Percentiles rank a stretch among this genome's conserved stretches.
These are phyloP conservation scores for Neodiprion virginianus DNA, from an alignment of 1,140 invertebrate species.

Conservation along the genomic window DNA sequence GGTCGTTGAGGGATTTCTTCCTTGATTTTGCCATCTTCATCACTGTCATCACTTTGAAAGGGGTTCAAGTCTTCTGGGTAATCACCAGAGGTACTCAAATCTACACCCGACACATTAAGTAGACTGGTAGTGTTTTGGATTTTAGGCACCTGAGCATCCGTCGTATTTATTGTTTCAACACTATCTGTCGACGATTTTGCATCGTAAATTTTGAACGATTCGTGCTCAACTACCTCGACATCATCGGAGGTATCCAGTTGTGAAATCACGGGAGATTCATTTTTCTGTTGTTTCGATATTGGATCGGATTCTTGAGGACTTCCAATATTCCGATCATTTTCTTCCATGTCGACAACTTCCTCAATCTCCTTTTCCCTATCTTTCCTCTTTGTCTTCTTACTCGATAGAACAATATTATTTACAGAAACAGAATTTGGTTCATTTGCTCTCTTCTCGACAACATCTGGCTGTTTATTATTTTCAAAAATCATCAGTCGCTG, in stretches of 20 bases:
- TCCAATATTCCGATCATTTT: too few species aligned
- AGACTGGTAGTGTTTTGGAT: slow-evolving; percentile 9
- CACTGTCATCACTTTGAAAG: slow-evolving; percentile 71
- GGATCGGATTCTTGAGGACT: too few species aligned
- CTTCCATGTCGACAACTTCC: too few species aligned
- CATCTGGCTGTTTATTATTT: slow-evolving; percentile 29
- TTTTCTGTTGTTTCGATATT: too few species aligned
- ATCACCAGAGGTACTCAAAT: slow-evolving; percentile 36
- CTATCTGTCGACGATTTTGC: neutral
- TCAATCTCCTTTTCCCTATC: neutral
- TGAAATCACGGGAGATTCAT: too few species aligned
- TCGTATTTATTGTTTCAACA: neutral
- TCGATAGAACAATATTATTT: neutral
- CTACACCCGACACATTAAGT: slow-evolving; percentile 25
- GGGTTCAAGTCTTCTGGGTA: slow-evolving; percentile 85
- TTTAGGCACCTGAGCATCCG: neutral
- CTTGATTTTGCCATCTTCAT: slow-evolving; percentile 54
- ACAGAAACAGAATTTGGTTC: neutral
- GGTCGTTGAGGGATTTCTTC: slow-evolving; percentile 21
- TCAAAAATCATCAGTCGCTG: slow-evolving; percentile 50
- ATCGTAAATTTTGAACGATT: neutral
- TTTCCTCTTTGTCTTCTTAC: too few species aligned
- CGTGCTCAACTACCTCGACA: too few species aligned
- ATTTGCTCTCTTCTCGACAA: slow-evolving; percentile 22
- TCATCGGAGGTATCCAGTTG: too few species aligned